A percentile compares a stretch with the other conserved stretches of the same genome.
These are phyloP conservation scores for Troides helena DNA, from an alignment of 2,888 invertebrate genomes.

Conservation along the genomic window DNA sequence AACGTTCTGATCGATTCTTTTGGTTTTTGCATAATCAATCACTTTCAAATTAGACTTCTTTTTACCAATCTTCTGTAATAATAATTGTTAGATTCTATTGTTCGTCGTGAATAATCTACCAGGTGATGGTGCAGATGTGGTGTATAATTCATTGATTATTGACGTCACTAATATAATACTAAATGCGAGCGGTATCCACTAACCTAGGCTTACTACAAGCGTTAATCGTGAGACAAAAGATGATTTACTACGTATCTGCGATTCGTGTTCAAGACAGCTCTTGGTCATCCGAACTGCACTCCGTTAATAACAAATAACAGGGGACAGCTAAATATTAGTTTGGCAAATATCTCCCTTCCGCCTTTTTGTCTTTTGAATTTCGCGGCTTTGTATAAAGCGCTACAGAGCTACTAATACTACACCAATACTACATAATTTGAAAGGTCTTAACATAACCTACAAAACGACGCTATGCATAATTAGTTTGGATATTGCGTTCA, in stretches of 20 bases:
- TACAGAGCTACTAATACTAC: too few species aligned
- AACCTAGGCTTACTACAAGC: not conserved
- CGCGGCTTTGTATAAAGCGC: too few species aligned
- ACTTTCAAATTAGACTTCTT: not conserved
- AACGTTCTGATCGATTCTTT: not conserved
- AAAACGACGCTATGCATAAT: too few species aligned
- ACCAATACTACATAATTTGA: too few species aligned
- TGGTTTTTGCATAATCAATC: too few species aligned
- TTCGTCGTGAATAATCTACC: not conserved
- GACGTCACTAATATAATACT: not conserved
- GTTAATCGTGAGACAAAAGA: not conserved
- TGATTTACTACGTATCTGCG: not conserved
- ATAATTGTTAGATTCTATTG: not conserved
- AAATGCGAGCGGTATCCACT: not conserved
- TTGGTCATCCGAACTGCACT: not conserved
- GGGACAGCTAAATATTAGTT: too few species aligned
- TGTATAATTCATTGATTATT: conserved; percentile 1
- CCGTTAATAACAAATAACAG: too few species aligned
- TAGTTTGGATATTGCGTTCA: too few species aligned
- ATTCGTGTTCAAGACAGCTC: not conserved
- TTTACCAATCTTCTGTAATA: not conserved
- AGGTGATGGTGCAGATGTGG: not conserved
- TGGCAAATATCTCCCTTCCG: too few species aligned
- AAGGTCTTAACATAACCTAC: too few species aligned
- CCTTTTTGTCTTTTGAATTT: too few species aligned